Conservation (phyloP, 2,888 invertebrate genomes). For the Zelleria hepariella region DNA sequence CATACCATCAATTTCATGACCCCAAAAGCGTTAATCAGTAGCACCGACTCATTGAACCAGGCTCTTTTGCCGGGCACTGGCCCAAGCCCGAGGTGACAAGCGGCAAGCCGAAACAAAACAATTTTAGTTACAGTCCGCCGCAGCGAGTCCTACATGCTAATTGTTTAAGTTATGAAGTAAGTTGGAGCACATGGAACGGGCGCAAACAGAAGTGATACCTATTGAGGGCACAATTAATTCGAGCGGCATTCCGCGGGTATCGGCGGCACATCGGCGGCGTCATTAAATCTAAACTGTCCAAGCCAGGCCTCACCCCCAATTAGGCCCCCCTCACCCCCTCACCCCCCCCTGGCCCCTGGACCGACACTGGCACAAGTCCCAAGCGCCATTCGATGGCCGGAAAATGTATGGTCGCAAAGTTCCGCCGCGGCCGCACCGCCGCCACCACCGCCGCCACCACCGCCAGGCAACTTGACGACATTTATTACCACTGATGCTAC, state of each 20-base stretch:
- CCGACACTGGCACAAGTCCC: neutral
- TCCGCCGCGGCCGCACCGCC: neutral
- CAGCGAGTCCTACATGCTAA: neutral
- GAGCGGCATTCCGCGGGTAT: neutral
- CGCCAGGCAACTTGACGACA: neutral
- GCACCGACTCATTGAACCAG: too few relatives aligned
- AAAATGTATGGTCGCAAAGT: neutral
- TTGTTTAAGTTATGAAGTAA: neutral
- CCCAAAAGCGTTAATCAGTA: too few relatives aligned
- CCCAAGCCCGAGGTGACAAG: too few relatives aligned
- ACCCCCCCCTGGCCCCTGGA: neutral
- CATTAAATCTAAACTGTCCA: slow-evolving; percentile 1
- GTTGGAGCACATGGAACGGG: neutral
- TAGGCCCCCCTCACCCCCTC: neutral
- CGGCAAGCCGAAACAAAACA: too few relatives aligned
- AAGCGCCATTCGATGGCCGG: neutral
- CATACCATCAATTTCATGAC: too few relatives aligned
- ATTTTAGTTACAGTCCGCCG: neutral
- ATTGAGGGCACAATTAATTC: neutral
- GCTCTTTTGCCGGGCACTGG: too few relatives aligned
- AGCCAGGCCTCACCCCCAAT: neutral
- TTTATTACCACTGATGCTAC: too few relatives aligned
- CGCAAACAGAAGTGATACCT: neutral
- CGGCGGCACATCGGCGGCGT: neutral
- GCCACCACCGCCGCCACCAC: neutral